Base-by-base conservation (phyloP, 92 coral and sea anemone genomes). In the Heteractis magnifica region DNA sequence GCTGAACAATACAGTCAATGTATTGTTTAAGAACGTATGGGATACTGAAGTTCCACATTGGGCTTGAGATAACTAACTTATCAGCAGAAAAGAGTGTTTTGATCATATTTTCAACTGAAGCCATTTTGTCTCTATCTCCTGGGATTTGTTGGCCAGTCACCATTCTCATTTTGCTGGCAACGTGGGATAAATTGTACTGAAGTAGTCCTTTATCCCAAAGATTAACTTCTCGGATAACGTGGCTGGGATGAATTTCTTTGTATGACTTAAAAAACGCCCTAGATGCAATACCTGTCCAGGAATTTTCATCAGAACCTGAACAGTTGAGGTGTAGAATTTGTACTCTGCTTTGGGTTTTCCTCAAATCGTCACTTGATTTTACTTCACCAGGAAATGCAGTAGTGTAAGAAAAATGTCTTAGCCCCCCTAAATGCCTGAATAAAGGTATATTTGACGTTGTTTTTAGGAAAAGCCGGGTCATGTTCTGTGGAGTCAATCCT, bases 31-130 rank as follows among this genome's bases (percentile, higher is more conserved):
- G 77, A 19, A 97, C 99, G 76, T 97, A 97, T 0, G 99, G 99
- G 6, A 97, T 88, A 80, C 99, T 94, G 82, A 89, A 97, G 82
- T 97, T 97, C 99, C 99, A 97, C 99, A 97, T 97, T 6, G 99
- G 99, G 83, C 92, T 88, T 41, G 98, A 94, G 19, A 97, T 87
- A n/a, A 97, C 94, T 6, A 97, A 84, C 74, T 94, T 97, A 89
- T 89, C 90, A 8, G 98, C 99, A 4, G 97, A 90, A 65, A 94
- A 92, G 34, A 97, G 86, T 4, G 91, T 90, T 71, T 81, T 89
- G 44, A 95, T 91, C 99, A 97, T 97, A 58, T 84, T 90, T 87
- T 94, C 94, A 49, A 97, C 98, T 41, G 91, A 89, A 65, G 84
- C 81, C 75, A 92, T 83, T 20, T 90, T 97, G 23, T 82, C 84